These are phyloP conservation scores for Meliscaeva auricollis DNA, from an alignment of 2,888 invertebrate species.

Conservation along the genomic window DNA sequence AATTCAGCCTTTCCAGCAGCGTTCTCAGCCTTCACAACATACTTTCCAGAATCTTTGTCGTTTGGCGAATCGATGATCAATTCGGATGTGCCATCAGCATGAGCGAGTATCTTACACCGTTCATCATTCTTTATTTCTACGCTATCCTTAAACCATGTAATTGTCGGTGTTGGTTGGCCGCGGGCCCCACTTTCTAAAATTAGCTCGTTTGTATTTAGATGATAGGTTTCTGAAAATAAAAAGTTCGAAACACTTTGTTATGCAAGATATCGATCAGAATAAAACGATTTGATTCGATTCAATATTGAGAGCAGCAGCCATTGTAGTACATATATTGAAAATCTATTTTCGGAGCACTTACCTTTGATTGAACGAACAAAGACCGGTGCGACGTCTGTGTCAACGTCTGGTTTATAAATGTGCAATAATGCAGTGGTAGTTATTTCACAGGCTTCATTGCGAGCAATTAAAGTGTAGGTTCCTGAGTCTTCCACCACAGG, in stretches of 20 bases:
- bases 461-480: slow-evolving; percentile 91
- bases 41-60: slow-evolving; percentile 89
- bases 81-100: slow-evolving; percentile 90
- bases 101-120: slow-evolving; percentile 88
- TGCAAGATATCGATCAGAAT: slow-evolving; percentile 38
- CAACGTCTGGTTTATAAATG: slow-evolving; percentile 86
- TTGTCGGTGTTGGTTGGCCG: slow-evolving; percentile 89
- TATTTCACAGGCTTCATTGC: slow-evolving; percentile 89
- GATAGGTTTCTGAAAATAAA: slow-evolving; percentile 87
- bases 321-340: too few species aligned
- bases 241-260: slow-evolving; percentile 47
- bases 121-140: slow-evolving; percentile 86
- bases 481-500: slow-evolving; percentile 89
- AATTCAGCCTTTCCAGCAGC: slow-evolving; percentile 90
- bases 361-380: slow-evolving; percentile 91
- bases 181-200: slow-evolving; percentile 91
- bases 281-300: background rate
- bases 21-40: slow-evolving; percentile 91
- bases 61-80: slow-evolving; percentile 88
- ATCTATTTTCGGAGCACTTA: slow-evolving; percentile 79
- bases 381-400: slow-evolving; percentile 88
- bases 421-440: slow-evolving; percentile 89
- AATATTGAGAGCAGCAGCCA: background rate
- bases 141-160: slow-evolving; percentile 92
- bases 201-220: slow-evolving; percentile 89